Evolutionary conservation across 2,888 invertebrate genomes (phyloP).

Genomic region (Lagria hirta): DNA sequence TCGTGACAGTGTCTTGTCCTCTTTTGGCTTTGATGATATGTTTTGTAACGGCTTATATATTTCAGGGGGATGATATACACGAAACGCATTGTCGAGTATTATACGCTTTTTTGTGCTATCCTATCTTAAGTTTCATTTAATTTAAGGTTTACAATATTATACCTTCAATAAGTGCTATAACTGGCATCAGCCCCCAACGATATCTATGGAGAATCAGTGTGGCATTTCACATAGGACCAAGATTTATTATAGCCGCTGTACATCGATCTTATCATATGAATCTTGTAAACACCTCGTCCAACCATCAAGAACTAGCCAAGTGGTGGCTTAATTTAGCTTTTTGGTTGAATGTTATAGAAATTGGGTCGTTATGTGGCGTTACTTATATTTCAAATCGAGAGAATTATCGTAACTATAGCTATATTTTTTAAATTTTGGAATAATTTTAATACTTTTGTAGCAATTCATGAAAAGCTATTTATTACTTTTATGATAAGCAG

Average conservation of each 20-base stretch:
- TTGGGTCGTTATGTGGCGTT: conserved; percentile 84
- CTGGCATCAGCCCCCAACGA: conserved; percentile 88
- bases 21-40: conserved; percentile 82
- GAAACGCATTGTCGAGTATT: conserved; percentile 93
- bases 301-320: conserved; percentile 58
- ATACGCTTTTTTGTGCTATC: not conserved
- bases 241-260: conserved; percentile 84
- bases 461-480: conserved; percentile 87
- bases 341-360: conserved; percentile 82
- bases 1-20: conserved; percentile 82
- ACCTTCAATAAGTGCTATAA: conserved; percentile 94
- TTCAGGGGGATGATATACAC: conserved; percentile 91
- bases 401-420: conserved; percentile 82
- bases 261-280: conserved; percentile 80
- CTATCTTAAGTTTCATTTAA: not conserved
- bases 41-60: conserved; percentile 85
- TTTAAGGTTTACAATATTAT: conserved; percentile 88
- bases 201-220: conserved; percentile 92
- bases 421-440: conserved; percentile 12
- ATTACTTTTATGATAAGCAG: conserved; percentile 87
- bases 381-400: conserved; percentile 93
- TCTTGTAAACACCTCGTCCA: conserved; percentile 62
- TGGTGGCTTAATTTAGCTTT: conserved; percentile 72
- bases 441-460: conserved; percentile 58
- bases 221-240: conserved; percentile 88